Percentiles rank a stretch among this genome's conserved stretches.
Evolutionary conservation across 2,113 vertebrate genomes (phyloP).

Genomic region (Sialia sialis): DNA sequence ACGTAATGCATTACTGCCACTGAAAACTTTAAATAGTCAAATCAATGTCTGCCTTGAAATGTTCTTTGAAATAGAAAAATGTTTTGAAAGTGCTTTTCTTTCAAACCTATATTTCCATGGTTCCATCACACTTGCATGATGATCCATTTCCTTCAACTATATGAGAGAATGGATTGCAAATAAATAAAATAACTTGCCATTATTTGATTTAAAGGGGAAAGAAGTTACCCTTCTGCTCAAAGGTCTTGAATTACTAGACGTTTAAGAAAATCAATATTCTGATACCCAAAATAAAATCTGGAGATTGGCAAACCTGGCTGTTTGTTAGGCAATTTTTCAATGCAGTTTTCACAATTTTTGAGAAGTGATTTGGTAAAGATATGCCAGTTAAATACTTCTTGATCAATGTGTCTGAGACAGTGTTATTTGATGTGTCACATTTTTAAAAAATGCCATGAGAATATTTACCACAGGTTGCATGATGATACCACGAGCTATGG

Average conservation of each 20-base stretch:
- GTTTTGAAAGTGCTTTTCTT: not conserved
- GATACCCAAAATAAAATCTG: not conserved
- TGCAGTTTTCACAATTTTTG: not conserved
- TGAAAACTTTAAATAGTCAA: not conserved
- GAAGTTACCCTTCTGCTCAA: not conserved
- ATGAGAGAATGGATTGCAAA: not conserved
- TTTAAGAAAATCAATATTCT: not conserved
- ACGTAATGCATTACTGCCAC: not conserved
- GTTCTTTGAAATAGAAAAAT: not conserved
- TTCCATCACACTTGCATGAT: not conserved
- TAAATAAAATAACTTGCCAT: not conserved
- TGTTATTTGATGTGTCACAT: not conserved
- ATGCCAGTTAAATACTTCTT: not conserved
- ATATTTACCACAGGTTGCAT: not conserved
- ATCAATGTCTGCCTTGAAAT: not conserved
- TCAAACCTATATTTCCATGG: not conserved
- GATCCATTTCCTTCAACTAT: not conserved
- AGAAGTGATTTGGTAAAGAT: not conserved
- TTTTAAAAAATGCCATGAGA: not conserved
- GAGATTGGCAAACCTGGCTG: not conserved
- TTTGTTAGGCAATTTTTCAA: not conserved
- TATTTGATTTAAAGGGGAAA: not conserved
- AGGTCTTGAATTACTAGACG: not conserved
- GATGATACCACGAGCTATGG: not conserved
- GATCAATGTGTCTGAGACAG: not conserved